Evolutionary conservation across 2,888 invertebrate species (phyloP), one percentile per base, ranked within the genome.

Genomic region (Tenthredo mesomela): DNA sequence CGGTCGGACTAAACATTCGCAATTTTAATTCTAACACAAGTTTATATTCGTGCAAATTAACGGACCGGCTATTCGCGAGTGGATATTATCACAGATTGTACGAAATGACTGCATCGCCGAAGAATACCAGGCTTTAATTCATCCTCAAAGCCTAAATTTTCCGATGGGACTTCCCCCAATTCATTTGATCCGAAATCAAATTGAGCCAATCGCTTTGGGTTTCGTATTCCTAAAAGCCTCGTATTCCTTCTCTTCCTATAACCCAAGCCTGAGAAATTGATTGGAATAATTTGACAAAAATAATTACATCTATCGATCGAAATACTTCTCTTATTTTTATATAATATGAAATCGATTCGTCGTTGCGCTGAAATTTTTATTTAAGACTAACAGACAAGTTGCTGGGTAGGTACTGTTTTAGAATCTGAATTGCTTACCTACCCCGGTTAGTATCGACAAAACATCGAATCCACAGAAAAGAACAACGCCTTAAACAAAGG

Each of bases 381-480:
- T 61, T n/a, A 80, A 37, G 40, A 61, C 37, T 10, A n/a, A 9
- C 18, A 12, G 58, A 61, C 37, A n/a, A 58, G 61, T n/a, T n/a
- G n/a, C n/a, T n/a, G n/a, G 29, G 29, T 29, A 33, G 12, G n/a
- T 10, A 7, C 67, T 21, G 61, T 80, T 80, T 37, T 0, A 29
- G 40, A 61, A n/a, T 25, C 12, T 54, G 18, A 33, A 82, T 37
- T 67, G 47, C 82, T 67, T 82, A 82, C 82, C 82, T 21, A 82
- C 82, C 82, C 82, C 37, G 12, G 29, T 54, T 33, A 47, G 82
- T 82, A 82, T 82, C 82, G 82, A 82, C 82, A 82, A 82, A 82
- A 82, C 82, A 82, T 82, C 82, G 67, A 50, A 47, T 70, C 12
- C 12, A 70, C 12, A 70, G 29, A 67, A 67, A 82, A 82, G 82